Base-by-base conservation (phyloP, 2,888 invertebrate genomes). In the Meteorus cinctellus region DNA sequence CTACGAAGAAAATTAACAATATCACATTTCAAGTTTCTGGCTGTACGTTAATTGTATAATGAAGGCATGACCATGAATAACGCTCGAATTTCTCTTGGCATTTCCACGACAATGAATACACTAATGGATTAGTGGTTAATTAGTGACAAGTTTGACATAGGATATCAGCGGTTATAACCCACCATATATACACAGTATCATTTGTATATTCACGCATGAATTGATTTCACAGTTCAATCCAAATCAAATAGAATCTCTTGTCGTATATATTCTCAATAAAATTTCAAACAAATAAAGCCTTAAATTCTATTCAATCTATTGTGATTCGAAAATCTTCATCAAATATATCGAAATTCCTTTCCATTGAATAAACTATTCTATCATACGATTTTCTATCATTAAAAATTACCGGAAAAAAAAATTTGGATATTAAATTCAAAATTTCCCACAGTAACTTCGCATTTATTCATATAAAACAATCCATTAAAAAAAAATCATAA, bases 81-180 rank as follows among this genome's bases (percentile, higher is more conserved):
- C 27, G 2, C 27, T 12, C 10, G 14, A 10, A 24, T 36, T 60
- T 70, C 1, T 16, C 34, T 16, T 59, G 19, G 6, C n/a, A 24
- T 59, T 19, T 60, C 19, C 10, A 19, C n/a, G 24, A 59, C 24
- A 60, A 59, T 34, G 14, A 4, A 41, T 48, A n/a, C 19, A 36
- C 70, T 5, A 70, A 70, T 70, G 70, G 51, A 70, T 70, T 34
- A 60, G 19, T 59, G 55, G 60, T 59, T 24, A 70, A 70, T 60
- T 70, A 36, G 59, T 36, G 59, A 36, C 60, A n/a, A n/a, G 31
- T 36, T 60, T 19, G 41, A 60, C 60, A 31, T 59, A 14, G 55
- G 48, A 70, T 70, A 14, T 70, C 55, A 59, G 14, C 51, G 8
- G 31, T 12, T 48, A 48, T 63, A 62, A 34, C 29, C 16, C 4